Base-by-base conservation (phyloP, 1,140 invertebrate species). In the Drosophila obscura region DNA sequence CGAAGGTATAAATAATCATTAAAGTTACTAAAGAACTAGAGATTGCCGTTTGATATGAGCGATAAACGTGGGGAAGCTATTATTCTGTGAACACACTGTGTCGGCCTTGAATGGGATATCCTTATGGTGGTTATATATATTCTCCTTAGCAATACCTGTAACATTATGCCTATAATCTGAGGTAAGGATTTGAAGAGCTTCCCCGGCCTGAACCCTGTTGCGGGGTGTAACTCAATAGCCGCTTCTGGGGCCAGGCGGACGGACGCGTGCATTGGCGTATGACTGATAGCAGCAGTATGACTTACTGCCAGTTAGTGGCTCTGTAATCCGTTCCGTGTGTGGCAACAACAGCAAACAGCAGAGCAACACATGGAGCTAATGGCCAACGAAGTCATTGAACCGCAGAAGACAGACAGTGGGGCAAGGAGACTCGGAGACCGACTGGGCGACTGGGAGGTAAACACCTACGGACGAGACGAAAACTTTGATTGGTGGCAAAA, bases 251-350 rank as follows among this genome's bases (percentile, higher is more conserved):
- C 22, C 22, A 4, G 22, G 3, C 22, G 22, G 22, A 24, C 22
- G 22, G 63, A 75, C 61, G 45, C 77, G 48, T 85, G 81, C 65
- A 85, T 80, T 87, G 83, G 83, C 83, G 83, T 87, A 72, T 87
- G 83, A 88, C 83, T 87, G 83, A 87, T 87, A 87, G 83, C 83
- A 77, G 79, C 35, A 39, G 11, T 13, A 39, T 63, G 56, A 76
- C 64, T 77, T 77, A 59, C 55, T 66, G 61, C 50, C 67, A 48
- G 73, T 69, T 77, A 68, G 57, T 61, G 78, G 75, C 82, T 64
- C 63, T 77, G 56, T 63, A 75, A 64, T 44, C 64, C 52, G 13
- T 53, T 59, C 46, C 24, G 56, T 39, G 61, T 68, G 35, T 50
- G 61, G 44, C 73, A 68, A 55, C 52, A 73, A 68, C 58, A 60